Conservation (phyloP, 2,113 vertebrate genomes). For the Tachysurus vachellii region DNA sequence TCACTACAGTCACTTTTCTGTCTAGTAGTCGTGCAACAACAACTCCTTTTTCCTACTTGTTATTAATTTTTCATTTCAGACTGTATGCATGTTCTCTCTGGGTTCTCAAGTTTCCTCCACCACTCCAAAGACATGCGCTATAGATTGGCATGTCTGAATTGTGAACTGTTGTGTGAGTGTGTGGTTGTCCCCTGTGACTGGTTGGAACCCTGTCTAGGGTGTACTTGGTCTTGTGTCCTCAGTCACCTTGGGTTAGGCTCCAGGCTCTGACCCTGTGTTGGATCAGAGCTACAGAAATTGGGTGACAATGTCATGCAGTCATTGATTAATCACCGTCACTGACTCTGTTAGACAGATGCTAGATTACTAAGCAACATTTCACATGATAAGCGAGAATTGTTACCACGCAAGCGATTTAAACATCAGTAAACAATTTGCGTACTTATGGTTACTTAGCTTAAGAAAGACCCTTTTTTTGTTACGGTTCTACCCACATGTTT, state of each 20-base stretch:
- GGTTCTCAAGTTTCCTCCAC: no score
- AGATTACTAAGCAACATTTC: not conserved
- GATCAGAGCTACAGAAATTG: no score
- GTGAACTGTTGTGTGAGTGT: no score
- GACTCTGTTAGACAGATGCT: no score
- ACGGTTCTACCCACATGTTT: not conserved
- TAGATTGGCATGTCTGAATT: no score
- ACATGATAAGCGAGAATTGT: not conserved
- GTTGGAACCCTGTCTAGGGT: no score
- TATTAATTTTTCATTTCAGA: not conserved
- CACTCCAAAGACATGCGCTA: no score
- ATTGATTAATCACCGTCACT: not conserved
- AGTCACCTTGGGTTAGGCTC: no score
- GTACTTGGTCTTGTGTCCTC: no score
- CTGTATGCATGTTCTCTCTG: no score
- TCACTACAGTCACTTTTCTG: not conserved
- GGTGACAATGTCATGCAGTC: not conserved
- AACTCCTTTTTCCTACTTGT: not conserved
- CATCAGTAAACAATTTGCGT: not conserved
- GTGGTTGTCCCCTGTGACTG: no score
- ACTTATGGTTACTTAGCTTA: not conserved
- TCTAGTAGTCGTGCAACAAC: not conserved
- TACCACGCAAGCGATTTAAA: not conserved
- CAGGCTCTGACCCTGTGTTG: no score
- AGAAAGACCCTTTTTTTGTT: not conserved